Base-by-base conservation (phyloP, 2,888 invertebrate genomes). In the Caradrina clavipalpis region DNA sequence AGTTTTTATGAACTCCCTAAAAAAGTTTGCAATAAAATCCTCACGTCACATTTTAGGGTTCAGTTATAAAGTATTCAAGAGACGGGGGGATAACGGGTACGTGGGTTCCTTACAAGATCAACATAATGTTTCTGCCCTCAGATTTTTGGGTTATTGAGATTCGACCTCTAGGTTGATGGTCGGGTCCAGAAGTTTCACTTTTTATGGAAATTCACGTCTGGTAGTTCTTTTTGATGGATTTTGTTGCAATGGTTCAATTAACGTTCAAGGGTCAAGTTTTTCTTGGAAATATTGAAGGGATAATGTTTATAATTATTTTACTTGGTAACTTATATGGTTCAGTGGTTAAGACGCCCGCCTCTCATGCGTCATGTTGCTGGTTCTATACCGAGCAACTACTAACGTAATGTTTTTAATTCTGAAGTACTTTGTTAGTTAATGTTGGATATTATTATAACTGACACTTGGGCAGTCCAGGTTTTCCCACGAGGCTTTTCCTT, bases 21-120 rank as follows among this genome's bases (percentile, higher is more conserved):
- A 76, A 67, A 69, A 77, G 22, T 62, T 62, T 1, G 50, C 55
- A 45, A 61, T 53, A 78, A 84, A 80, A 80, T 77, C 76, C 76
- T 67, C 73, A 64, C 73, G 72, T 82, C 82, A 77, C 59, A 76
- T 69, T 78, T 65, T 54, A 58, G 68, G 71, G 69, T 54, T 55
- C 72, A 59, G 65, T 69, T 61, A 81, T 82, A 78, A 81, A 84
- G 73, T 81, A 82, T 82, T 83, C 84, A 83, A 51, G 63, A 21
- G 67, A 61, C 64, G 69, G 47, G 66, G 55, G 65, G 55, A 47
- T 74, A 70, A 77, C 61, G 56, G 50, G 51, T 71, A 86, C 87
- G 85, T 86, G 86, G 83, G 77, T 80, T 69, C 69, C 74, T 80
- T 86, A 84, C 83, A 83, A 76, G 80, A 82, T 81, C 77, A 73